Percentiles rank a stretch among this genome's conserved stretches.
phyloP scores from a whole-genome alignment of 2,888 invertebrate species.

The Seira ritae region DNA sequence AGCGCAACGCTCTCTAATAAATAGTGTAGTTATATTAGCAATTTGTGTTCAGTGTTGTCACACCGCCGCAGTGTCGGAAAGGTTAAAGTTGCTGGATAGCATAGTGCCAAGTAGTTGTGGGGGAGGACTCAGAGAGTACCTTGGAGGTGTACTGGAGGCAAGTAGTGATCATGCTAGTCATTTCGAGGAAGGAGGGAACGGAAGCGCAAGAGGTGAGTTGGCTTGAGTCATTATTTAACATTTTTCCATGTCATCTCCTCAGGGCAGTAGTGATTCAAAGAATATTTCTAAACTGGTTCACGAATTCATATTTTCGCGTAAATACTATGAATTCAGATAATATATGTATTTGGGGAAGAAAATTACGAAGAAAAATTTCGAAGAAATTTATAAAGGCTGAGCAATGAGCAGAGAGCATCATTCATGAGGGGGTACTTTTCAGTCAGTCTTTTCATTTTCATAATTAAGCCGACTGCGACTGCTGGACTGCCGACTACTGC shows the following conservation, averaged over 20 bases:
- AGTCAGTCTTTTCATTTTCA: slow-evolving; percentile 7
- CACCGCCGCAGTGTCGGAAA: background rate
- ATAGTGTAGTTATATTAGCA: slow-evolving; percentile 4
- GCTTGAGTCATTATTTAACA: too few relatives aligned
- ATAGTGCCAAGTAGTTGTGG: slow-evolving; percentile 17
- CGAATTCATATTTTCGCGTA: too few relatives aligned
- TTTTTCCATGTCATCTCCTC: too few relatives aligned
- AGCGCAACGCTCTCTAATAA: slow-evolving; percentile 8
- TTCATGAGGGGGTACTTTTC: slow-evolving; percentile 12
- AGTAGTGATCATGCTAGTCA: slow-evolving; percentile 11
- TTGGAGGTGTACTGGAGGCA: slow-evolving; percentile 5
- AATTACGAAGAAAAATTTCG: too few relatives aligned
- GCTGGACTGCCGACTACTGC: too few relatives aligned
- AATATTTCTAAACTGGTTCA: too few relatives aligned
- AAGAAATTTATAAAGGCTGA: too few relatives aligned
- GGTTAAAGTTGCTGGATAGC: background rate
- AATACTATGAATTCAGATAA: too few relatives aligned
- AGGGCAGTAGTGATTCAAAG: too few relatives aligned
- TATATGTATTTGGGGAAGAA: too few relatives aligned
- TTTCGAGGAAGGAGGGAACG: background rate
- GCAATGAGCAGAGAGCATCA: too few relatives aligned
- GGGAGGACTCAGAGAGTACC: slow-evolving; percentile 17
- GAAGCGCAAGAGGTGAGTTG: slow-evolving; percentile 11
- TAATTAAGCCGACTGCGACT: slow-evolving; percentile 15
- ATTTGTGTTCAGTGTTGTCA: slow-evolving; percentile 10